phyloP scores from a whole-genome alignment of 2,888 invertebrate species.

The Mactromeris polynyma region DNA sequence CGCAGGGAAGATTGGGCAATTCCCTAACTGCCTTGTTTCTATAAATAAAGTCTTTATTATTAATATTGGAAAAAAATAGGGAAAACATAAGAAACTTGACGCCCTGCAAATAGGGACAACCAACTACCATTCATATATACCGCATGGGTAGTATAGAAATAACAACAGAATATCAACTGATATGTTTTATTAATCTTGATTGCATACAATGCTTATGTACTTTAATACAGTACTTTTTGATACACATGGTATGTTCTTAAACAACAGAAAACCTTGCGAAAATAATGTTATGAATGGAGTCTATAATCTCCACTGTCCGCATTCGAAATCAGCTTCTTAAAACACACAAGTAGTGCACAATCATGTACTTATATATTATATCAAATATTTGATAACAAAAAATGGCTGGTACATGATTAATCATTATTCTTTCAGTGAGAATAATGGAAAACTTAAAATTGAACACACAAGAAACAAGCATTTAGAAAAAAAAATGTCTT shows the following conservation, averaged over 20 bases:
- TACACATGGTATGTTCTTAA: background rate
- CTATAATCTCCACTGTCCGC: background rate
- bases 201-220: slow-evolving; percentile 38
- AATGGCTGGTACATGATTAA: slow-evolving; percentile 6
- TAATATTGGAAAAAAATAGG: too few relatives aligned
- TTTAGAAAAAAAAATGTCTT: slow-evolving; percentile 2
- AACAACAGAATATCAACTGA: slow-evolving; percentile 17
- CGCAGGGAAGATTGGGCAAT: too few relatives aligned
- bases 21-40: too few relatives aligned
- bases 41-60: too few relatives aligned
- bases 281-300: background rate
- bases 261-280: background rate
- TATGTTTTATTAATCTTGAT: slow-evolving; percentile 48
- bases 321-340: background rate
- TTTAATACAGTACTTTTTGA: background rate
- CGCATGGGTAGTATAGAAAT: background rate
- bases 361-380: background rate
- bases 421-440: background rate
- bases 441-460: background rate
- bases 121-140: too few relatives aligned
- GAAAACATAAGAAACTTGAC: too few relatives aligned
- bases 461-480: background rate
- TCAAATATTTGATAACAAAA: too few relatives aligned
- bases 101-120: too few relatives aligned
- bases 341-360: background rate